These are phyloP conservation scores for Drosophila diplacantha DNA, from an alignment of 2,888 invertebrate species.

Conservation along the genomic window DNA sequence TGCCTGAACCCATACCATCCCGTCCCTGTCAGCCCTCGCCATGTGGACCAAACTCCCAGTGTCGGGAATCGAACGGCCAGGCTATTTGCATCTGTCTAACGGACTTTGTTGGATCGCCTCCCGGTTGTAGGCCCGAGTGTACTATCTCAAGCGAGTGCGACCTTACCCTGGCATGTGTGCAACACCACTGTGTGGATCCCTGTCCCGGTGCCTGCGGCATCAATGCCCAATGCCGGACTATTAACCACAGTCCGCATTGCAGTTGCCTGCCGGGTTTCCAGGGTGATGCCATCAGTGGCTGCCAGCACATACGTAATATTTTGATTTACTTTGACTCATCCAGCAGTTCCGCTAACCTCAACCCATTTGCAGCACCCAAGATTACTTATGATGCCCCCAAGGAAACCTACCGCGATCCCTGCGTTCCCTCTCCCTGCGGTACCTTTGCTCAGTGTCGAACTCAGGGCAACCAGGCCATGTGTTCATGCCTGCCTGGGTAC, in stretches of 20 bases:
- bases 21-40: slow-evolving; percentile 82
- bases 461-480: slow-evolving; percentile 80
- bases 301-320: slow-evolving; percentile 78
- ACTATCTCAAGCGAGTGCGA: slow-evolving; percentile 84
- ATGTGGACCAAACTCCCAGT: slow-evolving; percentile 83
- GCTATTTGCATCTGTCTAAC: slow-evolving; percentile 82
- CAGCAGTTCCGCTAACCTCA: slow-evolving; percentile 12
- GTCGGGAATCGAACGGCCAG: slow-evolving; percentile 79
- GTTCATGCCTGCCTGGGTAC: slow-evolving; percentile 81
- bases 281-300: slow-evolving; percentile 84
- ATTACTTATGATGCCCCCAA: slow-evolving; percentile 56
- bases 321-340: background rate
- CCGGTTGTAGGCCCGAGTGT: slow-evolving; percentile 88
- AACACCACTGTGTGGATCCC: slow-evolving; percentile 83
- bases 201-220: slow-evolving; percentile 87
- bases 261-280: slow-evolving; percentile 82
- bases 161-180: slow-evolving; percentile 82
- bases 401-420: slow-evolving; percentile 79
- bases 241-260: slow-evolving; percentile 86
- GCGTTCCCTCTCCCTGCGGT: slow-evolving; percentile 84
- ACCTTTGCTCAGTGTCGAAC: slow-evolving; percentile 81
- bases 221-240: slow-evolving; percentile 80
- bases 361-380: slow-evolving; percentile 54
- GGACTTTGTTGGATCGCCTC: slow-evolving; percentile 82
- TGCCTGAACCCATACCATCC: slow-evolving; percentile 66